Evolutionary conservation across 2,113 vertebrate species (phyloP), one percentile per base, ranked within the genome.

Genomic region (Chelonoidis abingdonii): DNA sequence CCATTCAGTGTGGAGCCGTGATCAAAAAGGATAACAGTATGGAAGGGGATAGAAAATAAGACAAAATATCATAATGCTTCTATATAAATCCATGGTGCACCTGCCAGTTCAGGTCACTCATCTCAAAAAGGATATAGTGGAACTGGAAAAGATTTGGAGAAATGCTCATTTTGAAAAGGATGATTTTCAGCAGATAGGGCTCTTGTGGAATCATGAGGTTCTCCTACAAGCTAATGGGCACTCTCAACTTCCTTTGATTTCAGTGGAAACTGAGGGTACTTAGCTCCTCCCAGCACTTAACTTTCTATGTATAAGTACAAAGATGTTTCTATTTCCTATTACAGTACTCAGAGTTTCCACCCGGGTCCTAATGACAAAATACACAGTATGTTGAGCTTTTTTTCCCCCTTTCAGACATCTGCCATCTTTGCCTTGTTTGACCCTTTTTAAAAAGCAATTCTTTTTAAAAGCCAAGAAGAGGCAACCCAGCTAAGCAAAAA

Each of bases 401-500:
- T 21, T 10, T n/a, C 54, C 2, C 47, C 29, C 29, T 27, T 89
- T 5, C 21, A 87, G 75, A 41, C 65, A 90, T 56, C 75, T 82
- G 41, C 79, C 86, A 17, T 83, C 47, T 49, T 62, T 96, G 65
- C 29, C 88, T 84, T 83, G 84, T 90, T 3, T 82, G 80, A 88
- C 29, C 52, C 89, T 29, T 56, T n/a, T 59, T 72, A 86, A 14
- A 62, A 57, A 62, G 76, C 10, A 94, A 78, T 54, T 80, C 38
- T n/a, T 52, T 94, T 92, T 79, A 62, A 80, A 89, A 93, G 84
- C 80, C 89, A 87, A 11, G 4, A 89, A 87, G 94, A 90, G n/a
- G 24, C 47, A 31, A 80, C 52, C 79, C 0, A 76, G 21, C 35
- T 56, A 72, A 89, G 52, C 2, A 62, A 80, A 84, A 95, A 90